Conservation (phyloP, 2,113 vertebrate species). For the Lontra canadensis region DNA sequence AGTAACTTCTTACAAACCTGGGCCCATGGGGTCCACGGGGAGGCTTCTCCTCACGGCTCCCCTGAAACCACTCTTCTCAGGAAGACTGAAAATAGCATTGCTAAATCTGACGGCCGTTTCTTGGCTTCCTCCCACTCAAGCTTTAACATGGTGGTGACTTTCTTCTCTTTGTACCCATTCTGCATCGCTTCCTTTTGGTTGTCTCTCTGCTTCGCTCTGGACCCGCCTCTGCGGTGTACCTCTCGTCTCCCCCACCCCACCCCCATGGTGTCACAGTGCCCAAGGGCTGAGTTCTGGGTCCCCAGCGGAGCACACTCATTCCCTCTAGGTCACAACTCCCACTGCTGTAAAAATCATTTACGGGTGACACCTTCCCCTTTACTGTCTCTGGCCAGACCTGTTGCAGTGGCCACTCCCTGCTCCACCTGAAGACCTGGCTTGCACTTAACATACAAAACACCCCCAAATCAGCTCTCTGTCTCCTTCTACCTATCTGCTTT, state of each 20-base stretch:
- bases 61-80: fast-evolving
- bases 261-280: fast-evolving
- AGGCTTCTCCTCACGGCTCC: not conserved
- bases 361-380: fast-evolving
- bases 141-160: fast-evolving
- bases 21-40: not conserved
- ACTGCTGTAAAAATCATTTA: fast-evolving
- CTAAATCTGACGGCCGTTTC: fast-evolving
- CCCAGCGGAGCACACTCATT: fast-evolving
- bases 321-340: fast-evolving
- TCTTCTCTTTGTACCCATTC: fast-evolving
- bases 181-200: fast-evolving
- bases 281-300: not conserved
- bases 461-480: not conserved
- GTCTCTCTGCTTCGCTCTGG: fast-evolving
- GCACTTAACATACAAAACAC: too few species aligned
- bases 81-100: fast-evolving
- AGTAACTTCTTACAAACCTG: too few species aligned
- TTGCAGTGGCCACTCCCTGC: fast-evolving
- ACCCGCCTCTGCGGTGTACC: too few species aligned
- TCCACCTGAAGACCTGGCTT: too few species aligned
- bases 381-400: not conserved
- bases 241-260: fast-evolving
- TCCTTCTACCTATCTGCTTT: not conserved
- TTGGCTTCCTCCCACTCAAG: fast-evolving